Conservation (phyloP, 2,888 invertebrate genomes). For the Erebia epiphron region DNA sequence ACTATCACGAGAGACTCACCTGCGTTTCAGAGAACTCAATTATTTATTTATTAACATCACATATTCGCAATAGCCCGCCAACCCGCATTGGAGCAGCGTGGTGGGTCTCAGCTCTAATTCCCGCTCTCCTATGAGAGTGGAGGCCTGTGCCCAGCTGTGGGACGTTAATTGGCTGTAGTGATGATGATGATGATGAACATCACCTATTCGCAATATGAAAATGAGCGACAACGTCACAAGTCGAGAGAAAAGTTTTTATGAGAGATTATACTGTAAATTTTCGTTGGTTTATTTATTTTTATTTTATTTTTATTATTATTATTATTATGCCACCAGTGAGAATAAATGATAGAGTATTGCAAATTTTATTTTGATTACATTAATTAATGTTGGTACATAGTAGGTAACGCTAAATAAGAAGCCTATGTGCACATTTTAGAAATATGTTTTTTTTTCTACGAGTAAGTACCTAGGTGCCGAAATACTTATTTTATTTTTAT, state of each 20-base stretch:
- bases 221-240: background rate
- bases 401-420: background rate
- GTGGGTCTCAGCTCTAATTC: too few relatives aligned
- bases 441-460: background rate
- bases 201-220: too few relatives aligned
- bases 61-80: too few relatives aligned
- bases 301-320: too few relatives aligned
- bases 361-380: slow-evolving; percentile 1
- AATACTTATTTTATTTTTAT: too few relatives aligned
- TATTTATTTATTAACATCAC: slow-evolving; percentile 11
- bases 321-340: background rate
- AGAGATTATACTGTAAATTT: background rate
- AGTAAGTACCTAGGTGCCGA: too few relatives aligned
- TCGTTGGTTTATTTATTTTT: too few relatives aligned
- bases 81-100: too few relatives aligned
- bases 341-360: background rate
- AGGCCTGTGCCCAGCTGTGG: too few relatives aligned
- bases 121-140: too few relatives aligned
- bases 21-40: slow-evolving; percentile 6
- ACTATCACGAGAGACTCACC: background rate
- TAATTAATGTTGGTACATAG: background rate
- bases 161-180: too few relatives aligned
- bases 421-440: background rate
- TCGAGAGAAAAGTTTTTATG: slow-evolving; percentile 15
- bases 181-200: too few relatives aligned